phyloP scores from a whole-genome alignment of 2,888 invertebrate species.

The Acleris cristana region DNA sequence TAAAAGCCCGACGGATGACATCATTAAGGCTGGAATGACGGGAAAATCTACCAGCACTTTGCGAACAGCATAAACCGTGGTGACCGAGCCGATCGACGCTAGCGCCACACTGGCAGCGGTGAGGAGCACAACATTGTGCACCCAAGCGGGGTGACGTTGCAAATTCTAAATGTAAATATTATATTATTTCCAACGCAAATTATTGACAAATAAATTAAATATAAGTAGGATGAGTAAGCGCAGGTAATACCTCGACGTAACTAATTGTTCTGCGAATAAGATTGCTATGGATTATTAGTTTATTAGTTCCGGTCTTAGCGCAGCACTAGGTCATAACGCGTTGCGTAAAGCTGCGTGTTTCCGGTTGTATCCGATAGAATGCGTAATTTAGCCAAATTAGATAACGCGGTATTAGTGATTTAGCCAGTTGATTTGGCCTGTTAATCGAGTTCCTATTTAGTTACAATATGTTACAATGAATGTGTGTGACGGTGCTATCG shows the following conservation, averaged over 20 bases:
- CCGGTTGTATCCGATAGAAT: conserved; percentile 24
- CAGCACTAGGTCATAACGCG: conserved; percentile 25
- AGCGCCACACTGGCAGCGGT: too few species aligned
- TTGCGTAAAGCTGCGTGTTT: conserved; percentile 35
- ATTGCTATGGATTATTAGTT: conserved; percentile 12
- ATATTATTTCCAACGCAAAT: too few species aligned
- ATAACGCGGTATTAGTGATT: conserved; percentile 9
- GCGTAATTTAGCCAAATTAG: conserved; percentile 24
- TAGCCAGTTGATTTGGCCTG: conserved; percentile 6
- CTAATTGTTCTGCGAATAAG: conserved; percentile 1
- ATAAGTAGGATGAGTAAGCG: neutral
- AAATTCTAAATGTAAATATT: too few species aligned
- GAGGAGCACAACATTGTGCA: too few species aligned
- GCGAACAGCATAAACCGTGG: too few species aligned
- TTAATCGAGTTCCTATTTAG: conserved; percentile 3
- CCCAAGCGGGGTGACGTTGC: too few species aligned
- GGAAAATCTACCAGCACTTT: too few species aligned
- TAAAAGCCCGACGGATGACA: too few species aligned
- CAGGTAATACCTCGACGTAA: neutral
- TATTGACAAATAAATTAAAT: neutral
- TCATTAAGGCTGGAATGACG: too few species aligned
- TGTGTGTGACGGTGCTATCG: too few species aligned
- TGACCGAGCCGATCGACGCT: too few species aligned
- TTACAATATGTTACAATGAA: too few species aligned
- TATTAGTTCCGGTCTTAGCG: conserved; percentile 31